Base-by-base conservation (phyloP, 2,113 vertebrate species). In the Octodon degus region DNA sequence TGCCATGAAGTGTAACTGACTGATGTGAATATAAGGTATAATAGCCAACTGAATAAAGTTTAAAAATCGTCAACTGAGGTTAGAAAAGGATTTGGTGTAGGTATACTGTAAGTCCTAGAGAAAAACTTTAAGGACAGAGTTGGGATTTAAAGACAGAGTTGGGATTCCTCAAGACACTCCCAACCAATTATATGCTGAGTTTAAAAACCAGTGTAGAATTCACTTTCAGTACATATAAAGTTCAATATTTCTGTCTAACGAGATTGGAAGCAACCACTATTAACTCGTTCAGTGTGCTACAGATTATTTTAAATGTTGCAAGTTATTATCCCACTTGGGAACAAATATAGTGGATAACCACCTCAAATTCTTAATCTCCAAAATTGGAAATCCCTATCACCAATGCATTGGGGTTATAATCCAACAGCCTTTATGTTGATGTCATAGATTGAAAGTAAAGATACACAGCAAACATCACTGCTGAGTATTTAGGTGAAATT, bases 201-300 rank as follows among this genome's bases (percentile, higher is more conserved):
- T 86, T 74, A 32, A 91, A 77, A 87, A 68, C 17, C 55, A 63
- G 7, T 84, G 30, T 62, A 91, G 40, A 93, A 93, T 94, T 81
- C 63, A 53, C 84, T 90, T 94, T 79, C 81, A 89, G n/a, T 92
- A 90, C 95, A 72, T n/a, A 50, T 58, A 92, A 94, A 93, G 81
- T 79, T 60, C 89, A 95, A 67, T 82, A 11, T 84, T 92, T 85
- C 24, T 70, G 43, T 68, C 62, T 91, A 62, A 80, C 27, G 22
- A 90, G 58, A 72, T 96, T 84, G 34, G 68, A 95, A 90, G 58
- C 37, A 87, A n/a, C 34, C 63, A 58, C 40, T 72, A 13, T 37
- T 81, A 6, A 40, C 24, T 81, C 20, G 19, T n/a, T 89, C 24
- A 55, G 9, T 68, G 22, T 86, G 79, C 77, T 72, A 32, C 50